These are phyloP conservation scores for Hippocampus mohnikei DNA, from an alignment of 2,113 vertebrate genomes.

Conservation along the genomic window DNA sequence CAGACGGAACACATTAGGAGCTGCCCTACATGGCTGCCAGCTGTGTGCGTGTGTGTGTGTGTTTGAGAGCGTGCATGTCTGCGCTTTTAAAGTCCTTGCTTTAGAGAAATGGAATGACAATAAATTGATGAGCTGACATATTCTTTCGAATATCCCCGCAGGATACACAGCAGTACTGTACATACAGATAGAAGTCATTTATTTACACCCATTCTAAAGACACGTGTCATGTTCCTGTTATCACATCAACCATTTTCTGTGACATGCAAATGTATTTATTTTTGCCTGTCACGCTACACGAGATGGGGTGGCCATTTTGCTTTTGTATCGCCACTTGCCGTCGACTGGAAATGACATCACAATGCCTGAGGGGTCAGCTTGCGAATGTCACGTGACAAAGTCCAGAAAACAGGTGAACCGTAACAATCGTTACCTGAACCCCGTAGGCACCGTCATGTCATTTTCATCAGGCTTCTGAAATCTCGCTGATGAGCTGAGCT, in stretches of 20 bases:
- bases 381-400: no score
- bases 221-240: background rate
- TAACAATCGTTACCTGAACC: no score
- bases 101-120: background rate
- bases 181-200: background rate
- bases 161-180: slow-evolving; percentile 1
- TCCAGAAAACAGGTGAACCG: no score
- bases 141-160: background rate
- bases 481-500: no score
- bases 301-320: background rate
- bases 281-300: background rate
- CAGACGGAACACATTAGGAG: slow-evolving; percentile 68
- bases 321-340: no score
- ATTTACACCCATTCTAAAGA: background rate
- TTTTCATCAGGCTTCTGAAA: no score
- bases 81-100: background rate
- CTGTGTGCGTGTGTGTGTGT: slow-evolving; percentile 41
- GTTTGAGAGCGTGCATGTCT: slow-evolving; percentile 11
- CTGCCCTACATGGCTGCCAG: slow-evolving; percentile 61
- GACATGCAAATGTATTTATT: background rate
- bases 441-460: no score
- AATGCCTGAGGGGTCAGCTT: no score
- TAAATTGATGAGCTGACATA: slow-evolving; percentile 10
- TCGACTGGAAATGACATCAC: no score
- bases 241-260: background rate